Percentiles rank a stretch among this genome's conserved stretches.
Conservation (phyloP, 1,140 invertebrate species). For the Mactra quadrangularis region DNA sequence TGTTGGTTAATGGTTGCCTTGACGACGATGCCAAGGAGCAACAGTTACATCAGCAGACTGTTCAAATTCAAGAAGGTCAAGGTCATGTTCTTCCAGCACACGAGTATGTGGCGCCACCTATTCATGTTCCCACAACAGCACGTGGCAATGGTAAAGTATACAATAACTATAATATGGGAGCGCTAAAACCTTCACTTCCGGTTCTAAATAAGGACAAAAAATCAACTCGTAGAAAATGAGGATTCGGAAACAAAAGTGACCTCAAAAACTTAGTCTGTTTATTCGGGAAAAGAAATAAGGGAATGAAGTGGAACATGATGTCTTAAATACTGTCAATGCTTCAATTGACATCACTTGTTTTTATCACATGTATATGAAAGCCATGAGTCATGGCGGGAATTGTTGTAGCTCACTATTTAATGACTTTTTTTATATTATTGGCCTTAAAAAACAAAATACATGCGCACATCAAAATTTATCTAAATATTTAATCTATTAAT, state of each 20-base stretch:
- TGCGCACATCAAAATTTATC: no score
- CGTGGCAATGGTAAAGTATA: constrained; percentile 45
- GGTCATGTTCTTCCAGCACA: constrained; percentile 20
- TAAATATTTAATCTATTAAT: no score
- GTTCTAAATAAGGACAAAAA: constrained; percentile 59
- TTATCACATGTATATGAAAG: no score
- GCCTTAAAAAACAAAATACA: no score
- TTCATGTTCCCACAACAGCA: constrained; percentile 43
- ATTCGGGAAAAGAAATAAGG: no score
- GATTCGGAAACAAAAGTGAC: neutral
- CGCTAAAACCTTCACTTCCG: constrained; percentile 57
- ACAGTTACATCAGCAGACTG: neutral
- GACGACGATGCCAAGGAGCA: constrained; percentile 53
- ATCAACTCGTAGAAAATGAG: constrained; percentile 28
- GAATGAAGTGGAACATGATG: neutral
- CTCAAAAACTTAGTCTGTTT: neutral
- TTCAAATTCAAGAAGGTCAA: constrained; percentile 16
- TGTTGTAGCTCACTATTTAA: no score
- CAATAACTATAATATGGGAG: constrained; percentile 42
- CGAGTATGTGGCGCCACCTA: neutral
- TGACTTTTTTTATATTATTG: no score
- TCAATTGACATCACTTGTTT: no score
- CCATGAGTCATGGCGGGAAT: no score
- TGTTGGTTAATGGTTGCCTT: constrained; percentile 62
- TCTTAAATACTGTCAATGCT: no score